phyloP scores from a whole-genome alignment of 2,797 vertebrate genomes.

The Trachurus trachurus region DNA sequence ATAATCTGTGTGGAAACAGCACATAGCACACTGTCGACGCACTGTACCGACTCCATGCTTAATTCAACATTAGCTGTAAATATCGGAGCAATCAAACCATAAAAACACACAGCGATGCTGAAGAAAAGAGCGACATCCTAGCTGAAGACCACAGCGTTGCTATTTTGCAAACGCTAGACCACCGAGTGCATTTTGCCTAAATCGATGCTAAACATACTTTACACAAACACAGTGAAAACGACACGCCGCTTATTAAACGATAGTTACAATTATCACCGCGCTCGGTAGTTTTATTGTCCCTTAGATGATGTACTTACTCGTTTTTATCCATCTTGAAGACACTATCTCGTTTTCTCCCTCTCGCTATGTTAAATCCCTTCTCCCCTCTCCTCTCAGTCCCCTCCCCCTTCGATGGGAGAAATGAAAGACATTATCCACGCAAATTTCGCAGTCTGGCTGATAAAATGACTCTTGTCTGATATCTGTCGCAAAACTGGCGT shows the following conservation, averaged over 20 bases:
- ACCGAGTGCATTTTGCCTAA: slow-evolving; percentile 55
- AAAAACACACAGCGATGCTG: neutral
- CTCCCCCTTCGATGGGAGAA: slow-evolving; percentile 89
- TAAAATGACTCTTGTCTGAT: slow-evolving; percentile 54
- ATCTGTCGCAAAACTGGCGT: slow-evolving; percentile 25
- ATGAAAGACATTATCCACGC: slow-evolving; percentile 88
- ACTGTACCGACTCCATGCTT: slow-evolving; percentile 11
- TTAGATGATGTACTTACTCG: slow-evolving; percentile 85
- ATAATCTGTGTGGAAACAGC: slow-evolving; percentile 25
- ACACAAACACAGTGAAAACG: slow-evolving; percentile 29
- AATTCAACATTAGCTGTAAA: slow-evolving; percentile 21
- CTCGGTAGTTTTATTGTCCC: neutral
- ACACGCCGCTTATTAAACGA: slow-evolving; percentile 31
- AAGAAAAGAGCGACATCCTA: slow-evolving; percentile 26
- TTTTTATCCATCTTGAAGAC: slow-evolving; percentile 90
- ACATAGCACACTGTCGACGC: slow-evolving; percentile 42
- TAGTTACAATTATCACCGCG: neutral
- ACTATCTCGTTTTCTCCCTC: slow-evolving; percentile 84
- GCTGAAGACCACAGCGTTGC: slow-evolving; percentile 47
- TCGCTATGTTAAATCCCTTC: slow-evolving; percentile 89
- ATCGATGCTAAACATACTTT: slow-evolving; percentile 73
- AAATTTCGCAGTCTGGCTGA: slow-evolving; percentile 77
- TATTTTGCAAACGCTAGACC: slow-evolving; percentile 66
- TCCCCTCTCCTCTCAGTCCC: slow-evolving; percentile 88
- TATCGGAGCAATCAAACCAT: neutral